Base-by-base conservation (phyloP, 2,888 invertebrate genomes). In the Chrysopilus asiliformis region DNA sequence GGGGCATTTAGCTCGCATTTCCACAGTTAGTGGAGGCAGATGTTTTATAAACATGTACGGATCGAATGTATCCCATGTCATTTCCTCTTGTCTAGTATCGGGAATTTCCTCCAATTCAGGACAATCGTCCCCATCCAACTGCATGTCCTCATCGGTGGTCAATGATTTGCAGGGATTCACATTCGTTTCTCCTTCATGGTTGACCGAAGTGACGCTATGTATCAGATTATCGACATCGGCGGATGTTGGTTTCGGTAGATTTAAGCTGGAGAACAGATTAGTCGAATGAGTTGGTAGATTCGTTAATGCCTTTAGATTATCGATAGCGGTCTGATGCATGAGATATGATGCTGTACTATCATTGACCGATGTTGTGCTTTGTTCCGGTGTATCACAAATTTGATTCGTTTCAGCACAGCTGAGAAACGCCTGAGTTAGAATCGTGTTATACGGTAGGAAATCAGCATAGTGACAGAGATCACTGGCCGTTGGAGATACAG, bases 31-130 rank as follows among this genome's bases (percentile, higher is more conserved):
- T 8, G 85, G 85, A 19, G 85, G 85, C 49, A 94, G 71, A 66
- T 85, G 87, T 58, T 90, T 87, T 44, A 94, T 91, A 59, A 94
- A 91, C 39, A 83, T 68, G 49, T 89, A 86, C 1, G 89, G 89
- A 60, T 91, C 89, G 53, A 89, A 89, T 0, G 82, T 74, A 46
- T 87, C 85, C 67, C 77, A 79, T 41, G 76, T 74, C 41, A 48
- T 45, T 28, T 50, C 51, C 12, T 51, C 48, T 38, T 49, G 47
- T 20, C 46, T 39, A 1, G 43, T 39, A 31, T 46, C 47, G 6
- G 48, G 45, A 26, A 48, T 48, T 34, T 49, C 48, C 31, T 52
- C 50, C 9, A 49, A 47, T 32, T 52, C 52, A 12, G 46, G 46
- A 32, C 47, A 48, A 32, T 51, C 52, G 17, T 52, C 48, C 9